Percentiles rank a stretch among this genome's conserved stretches.
Conservation (phyloP, 2,113 vertebrate genomes). For the Chloropsis cyanopogon region DNA sequence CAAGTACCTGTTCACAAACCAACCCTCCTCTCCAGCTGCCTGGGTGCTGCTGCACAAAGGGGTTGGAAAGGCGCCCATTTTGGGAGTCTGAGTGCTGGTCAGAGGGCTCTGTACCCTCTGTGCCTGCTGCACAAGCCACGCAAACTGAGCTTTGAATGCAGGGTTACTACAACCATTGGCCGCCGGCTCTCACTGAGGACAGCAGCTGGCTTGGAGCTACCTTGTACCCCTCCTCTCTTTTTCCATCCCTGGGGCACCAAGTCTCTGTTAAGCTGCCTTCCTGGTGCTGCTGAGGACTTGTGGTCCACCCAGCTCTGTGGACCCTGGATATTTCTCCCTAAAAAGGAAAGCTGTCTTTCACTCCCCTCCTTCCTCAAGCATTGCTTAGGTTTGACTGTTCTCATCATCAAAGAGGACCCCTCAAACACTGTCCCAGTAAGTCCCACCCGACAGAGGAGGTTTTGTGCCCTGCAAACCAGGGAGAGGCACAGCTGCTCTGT, state of each 20-base stretch:
- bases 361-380: neutral
- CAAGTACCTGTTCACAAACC: neutral
- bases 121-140: neutral
- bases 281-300: neutral
- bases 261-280: neutral
- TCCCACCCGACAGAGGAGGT: neutral
- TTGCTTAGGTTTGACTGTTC: neutral
- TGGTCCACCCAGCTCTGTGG: neutral
- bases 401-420: neutral
- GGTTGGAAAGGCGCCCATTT: neutral
- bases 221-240: neutral
- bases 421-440: neutral
- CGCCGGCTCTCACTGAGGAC: neutral
- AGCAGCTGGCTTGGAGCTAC: neutral
- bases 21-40: neutral
- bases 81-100: neutral
- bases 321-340: neutral
- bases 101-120: neutral
- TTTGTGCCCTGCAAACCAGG: neutral
- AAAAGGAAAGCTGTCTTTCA: neutral
- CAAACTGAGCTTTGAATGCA: neutral
- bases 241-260: neutral
- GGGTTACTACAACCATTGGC: neutral
- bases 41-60: neutral
- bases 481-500: neutral